These are phyloP conservation scores for Proterorhinus semilunaris DNA, from an alignment of 2,113 vertebrate genomes.

Conservation along the genomic window DNA sequence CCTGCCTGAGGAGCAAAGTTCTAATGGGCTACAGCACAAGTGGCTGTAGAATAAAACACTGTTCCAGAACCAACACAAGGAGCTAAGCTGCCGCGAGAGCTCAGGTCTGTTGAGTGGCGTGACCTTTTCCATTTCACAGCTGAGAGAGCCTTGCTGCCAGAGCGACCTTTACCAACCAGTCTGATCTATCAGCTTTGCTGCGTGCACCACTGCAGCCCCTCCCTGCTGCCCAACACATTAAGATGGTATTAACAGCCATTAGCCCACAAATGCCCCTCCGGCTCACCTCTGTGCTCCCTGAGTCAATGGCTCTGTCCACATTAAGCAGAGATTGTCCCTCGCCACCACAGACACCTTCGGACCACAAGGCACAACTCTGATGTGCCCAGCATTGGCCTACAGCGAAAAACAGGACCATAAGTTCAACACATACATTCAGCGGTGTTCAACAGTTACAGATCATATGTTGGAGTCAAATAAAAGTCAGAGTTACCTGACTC, in stretches of 20 bases:
- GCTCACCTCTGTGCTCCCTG: conserved; percentile 99
- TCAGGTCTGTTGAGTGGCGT: conserved; percentile 64
- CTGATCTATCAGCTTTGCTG: conserved; percentile 75
- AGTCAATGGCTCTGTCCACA: conserved; percentile 99
- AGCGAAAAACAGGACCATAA: conserved; percentile 15
- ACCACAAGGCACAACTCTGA: conserved; percentile 96
- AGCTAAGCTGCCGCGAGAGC: conserved; percentile 63
- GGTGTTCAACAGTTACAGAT: neutral
- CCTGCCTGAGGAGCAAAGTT: conserved; percentile 48
- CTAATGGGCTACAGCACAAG: conserved; percentile 43
- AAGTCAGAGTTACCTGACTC: conserved; percentile 84
- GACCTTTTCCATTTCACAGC: conserved; percentile 86
- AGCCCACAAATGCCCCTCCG: conserved; percentile 37
- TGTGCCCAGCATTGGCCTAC: conserved; percentile 96
- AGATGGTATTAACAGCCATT: conserved; percentile 66
- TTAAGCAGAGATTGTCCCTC: conserved; percentile 87
- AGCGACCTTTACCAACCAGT: conserved; percentile 79
- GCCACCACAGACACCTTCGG: conserved; percentile 84
- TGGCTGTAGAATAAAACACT: conserved; percentile 49
- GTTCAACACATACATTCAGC: neutral
- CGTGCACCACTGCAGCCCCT: conserved; percentile 49
- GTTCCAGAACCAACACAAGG: conserved; percentile 43
- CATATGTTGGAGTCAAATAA: neutral
- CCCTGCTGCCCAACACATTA: conserved; percentile 60
- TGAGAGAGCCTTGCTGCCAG: conserved; percentile 73